Evolutionary conservation across 2,113 vertebrate species (phyloP), one percentile per base, ranked within the genome.

Genomic region (Neolamprologus sp.): DNA sequence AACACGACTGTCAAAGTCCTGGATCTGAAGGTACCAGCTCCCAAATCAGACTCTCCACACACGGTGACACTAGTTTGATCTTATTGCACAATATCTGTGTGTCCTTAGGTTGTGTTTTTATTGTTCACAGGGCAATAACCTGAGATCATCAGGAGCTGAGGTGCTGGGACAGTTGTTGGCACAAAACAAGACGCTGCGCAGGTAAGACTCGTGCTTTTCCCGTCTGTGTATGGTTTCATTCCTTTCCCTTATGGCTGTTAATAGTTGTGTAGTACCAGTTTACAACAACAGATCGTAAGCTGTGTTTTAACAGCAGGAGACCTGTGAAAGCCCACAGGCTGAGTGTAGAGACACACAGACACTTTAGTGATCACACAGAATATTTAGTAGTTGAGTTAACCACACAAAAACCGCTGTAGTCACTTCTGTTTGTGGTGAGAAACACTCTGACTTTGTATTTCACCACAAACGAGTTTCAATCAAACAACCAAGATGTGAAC

Each of bases 61-160:
- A 63, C 9, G 16, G 2, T 53, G n/a, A 42, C 7, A 14, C 9
- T 3, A 28, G 17, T 60, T 7, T 4, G 1, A 47, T 75, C 47
- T 60, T 9, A 35, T 75, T 47, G 55, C 2, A 37, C 45, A 7
- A 1, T 5, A 13, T 11, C 5, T 2, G 2, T 10, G 10, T 45
- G 12, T 45, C 17, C 8, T 3, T 17, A 21, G 14, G 5, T 35
- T 2, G 1, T 4, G 28, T 84, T 19, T 53, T 84, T 45, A 2
- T 37, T 79, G 11, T 89, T 45, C 8, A 47, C 90, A 99, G 99
- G 99, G 98, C 8, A 99, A 99, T 89, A 99, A 99, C 91, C 94
- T 99, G 80, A 97, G 97, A 92, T 95, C 95, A 1, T 2, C 86
- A 11, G 98, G 97, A 47, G 97, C 97, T 0, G 97, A 98, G 86